phyloP scores from a whole-genome alignment of 2,113 vertebrate species.

The Paedocypris sp. region DNA sequence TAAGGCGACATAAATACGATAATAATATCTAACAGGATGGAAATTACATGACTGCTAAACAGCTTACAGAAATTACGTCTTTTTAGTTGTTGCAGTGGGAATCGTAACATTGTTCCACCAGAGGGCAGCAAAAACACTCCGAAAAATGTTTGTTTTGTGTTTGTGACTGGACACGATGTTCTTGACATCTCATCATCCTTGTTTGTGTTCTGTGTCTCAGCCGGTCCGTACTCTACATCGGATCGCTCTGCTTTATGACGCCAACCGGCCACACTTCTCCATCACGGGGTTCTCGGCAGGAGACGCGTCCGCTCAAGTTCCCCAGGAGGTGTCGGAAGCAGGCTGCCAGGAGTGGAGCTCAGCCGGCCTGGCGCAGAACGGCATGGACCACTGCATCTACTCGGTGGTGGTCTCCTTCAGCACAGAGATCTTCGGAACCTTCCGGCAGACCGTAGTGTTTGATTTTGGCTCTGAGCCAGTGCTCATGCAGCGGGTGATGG shows the following conservation, averaged over 20 bases:
- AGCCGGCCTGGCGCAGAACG: constrained; percentile 73
- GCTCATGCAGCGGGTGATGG: constrained; percentile 97
- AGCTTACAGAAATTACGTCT: no score
- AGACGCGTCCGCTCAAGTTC: constrained; percentile 70
- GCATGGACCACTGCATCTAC: constrained; percentile 91
- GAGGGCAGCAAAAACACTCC: no score
- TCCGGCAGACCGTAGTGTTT: constrained; percentile 95
- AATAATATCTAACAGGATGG: no score
- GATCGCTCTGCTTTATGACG: constrained; percentile 92
- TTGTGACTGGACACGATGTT: no score
- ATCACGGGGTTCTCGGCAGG: constrained; percentile 83
- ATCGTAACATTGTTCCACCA: no score
- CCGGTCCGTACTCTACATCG: constrained; percentile 85
- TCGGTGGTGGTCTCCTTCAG: constrained; percentile 87
- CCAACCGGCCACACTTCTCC: constrained; percentile 94
- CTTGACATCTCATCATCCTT: neutral
- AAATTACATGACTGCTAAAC: no score
- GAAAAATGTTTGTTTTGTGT: no score
- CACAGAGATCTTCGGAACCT: constrained; percentile 98
- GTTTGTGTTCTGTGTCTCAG: constrained; percentile 49
- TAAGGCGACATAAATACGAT: no score
- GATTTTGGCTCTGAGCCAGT: constrained; percentile 96
- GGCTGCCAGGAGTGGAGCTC: constrained; percentile 92
- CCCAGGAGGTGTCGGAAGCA: constrained; percentile 74
- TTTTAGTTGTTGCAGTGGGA: no score